Evolutionary conservation across 2,888 invertebrate genomes (phyloP).

Genomic region (Phyllotreta striolata): DNA sequence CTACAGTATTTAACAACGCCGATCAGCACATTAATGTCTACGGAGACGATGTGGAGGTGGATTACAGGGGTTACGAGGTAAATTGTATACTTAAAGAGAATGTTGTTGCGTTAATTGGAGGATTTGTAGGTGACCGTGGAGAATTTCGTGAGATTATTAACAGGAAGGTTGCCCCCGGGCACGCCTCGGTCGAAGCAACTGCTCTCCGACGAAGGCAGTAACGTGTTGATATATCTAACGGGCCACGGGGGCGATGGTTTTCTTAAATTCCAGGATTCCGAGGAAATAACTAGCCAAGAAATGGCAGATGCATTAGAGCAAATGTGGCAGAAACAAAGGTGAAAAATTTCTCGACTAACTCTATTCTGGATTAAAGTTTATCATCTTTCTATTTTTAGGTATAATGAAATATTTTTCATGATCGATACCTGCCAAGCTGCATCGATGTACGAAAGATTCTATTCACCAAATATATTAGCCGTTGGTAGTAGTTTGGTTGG

Average conservation of each 20-base stretch:
- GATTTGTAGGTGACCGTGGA: constrained; percentile 89
- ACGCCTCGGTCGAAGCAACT: constrained; percentile 95
- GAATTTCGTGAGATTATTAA: constrained; percentile 95
- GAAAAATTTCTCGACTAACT: constrained; percentile 3
- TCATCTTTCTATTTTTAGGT: constrained; percentile 65
- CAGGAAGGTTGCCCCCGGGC: constrained; percentile 89
- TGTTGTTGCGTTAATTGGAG: background rate
- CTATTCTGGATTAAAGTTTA: background rate
- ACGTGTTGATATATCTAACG: constrained; percentile 95
- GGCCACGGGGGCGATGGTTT: constrained; percentile 99
- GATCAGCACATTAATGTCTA: constrained; percentile 98
- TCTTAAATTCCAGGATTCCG: constrained; percentile 98
- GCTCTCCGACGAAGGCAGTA: constrained; percentile 95
- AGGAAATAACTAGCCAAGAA: constrained; percentile 98
- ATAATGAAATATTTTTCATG: constrained; percentile 98
- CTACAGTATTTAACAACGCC: constrained; percentile 97
- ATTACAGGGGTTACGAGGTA: constrained; percentile 93
- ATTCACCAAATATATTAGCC: constrained; percentile 97
- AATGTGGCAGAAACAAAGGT: constrained; percentile 99
- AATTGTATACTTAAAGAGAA: constrained; percentile 8
- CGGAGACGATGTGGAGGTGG: constrained; percentile 99
- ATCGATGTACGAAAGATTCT: constrained; percentile 97
- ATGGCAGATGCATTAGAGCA: constrained; percentile 98
- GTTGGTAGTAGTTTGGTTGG: constrained; percentile 97
- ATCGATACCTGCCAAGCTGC: constrained; percentile 99